Base-by-base conservation (phyloP, 92 coral and sea anemone species). In the Pocillopora grandis region DNA sequence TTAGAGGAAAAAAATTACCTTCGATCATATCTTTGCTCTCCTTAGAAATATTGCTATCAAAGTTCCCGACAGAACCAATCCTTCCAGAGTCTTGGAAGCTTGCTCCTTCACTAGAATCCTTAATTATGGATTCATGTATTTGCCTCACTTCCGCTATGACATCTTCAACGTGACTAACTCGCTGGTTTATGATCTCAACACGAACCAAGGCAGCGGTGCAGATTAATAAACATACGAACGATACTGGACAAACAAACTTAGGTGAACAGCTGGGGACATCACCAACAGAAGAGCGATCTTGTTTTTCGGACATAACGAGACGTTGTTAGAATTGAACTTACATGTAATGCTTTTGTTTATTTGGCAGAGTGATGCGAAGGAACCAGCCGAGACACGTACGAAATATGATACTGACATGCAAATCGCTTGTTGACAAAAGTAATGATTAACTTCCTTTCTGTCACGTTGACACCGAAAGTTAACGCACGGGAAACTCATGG, bases 161-260 rank as follows among this genome's bases (percentile, higher is more conserved):
- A 16, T 72, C 70, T 55, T 72, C 72, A 20, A 72, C 72, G 12
- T 9, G 12, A 48, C 42, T 15, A n/a, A 82, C 86, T 60, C 86
- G 56, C 72, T 73, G 63, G 64, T 62, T 62, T n/a, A 82, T 37
- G 13, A 82, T 61, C 72, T 82, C 80, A 7, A 82, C 86, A 11
- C 80, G 86, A 48, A 82, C 72, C 80, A 82, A 72, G 8, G 61
- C 63, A 42, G 73, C 27, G 20, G 64, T 11, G 68, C 86, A 82
- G 56, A 82, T 82, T 71, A 73, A 60, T 20, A 72, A 48, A 56
- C 80, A 82, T 10, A 72, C 60, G 8, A 82, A 73, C 48, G 71
- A 82, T 16, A 73, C 48, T 0, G 72, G 79, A 73, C 62, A 72
- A 70, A 58, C 76, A 31, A 69, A 58, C 76, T 23, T 80, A 3